Conservation (phyloP, 2,113 vertebrate species). For the Phylloscopus trochiloides region DNA sequence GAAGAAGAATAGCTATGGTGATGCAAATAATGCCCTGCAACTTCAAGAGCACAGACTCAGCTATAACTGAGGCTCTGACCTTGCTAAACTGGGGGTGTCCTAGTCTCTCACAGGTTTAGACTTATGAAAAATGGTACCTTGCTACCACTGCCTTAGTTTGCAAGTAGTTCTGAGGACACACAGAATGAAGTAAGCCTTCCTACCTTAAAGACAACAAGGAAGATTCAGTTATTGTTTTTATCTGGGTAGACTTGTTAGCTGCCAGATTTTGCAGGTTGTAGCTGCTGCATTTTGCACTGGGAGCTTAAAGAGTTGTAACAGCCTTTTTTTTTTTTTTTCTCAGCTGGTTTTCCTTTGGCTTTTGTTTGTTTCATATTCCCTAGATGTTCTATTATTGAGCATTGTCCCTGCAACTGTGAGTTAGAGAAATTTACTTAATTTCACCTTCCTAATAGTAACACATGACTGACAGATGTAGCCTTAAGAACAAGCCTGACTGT, state of each 20-base stretch:
- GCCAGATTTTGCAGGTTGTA: neutral
- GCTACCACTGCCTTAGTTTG: neutral
- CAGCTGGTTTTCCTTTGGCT: neutral
- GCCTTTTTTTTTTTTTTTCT: neutral
- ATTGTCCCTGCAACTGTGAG: neutral
- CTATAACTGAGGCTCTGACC: neutral
- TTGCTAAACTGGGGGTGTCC: neutral
- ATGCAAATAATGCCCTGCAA: neutral
- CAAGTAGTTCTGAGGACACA: neutral
- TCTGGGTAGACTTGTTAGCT: neutral
- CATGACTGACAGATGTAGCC: neutral
- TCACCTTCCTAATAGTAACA: neutral
- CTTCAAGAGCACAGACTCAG: neutral
- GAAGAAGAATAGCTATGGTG: neutral
- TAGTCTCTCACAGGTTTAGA: neutral
- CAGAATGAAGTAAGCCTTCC: neutral
- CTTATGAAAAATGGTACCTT: neutral
- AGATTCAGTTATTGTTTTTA: neutral
- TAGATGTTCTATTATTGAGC: neutral
- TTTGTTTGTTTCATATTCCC: neutral
- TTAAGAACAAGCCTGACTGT: neutral
- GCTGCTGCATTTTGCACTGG: neutral
- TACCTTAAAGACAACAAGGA: fast-evolving
- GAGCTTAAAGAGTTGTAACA: neutral
- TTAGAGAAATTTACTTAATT: neutral